Conservation (phyloP, 2,797 vertebrate species). For the Catharus ustulatus region DNA sequence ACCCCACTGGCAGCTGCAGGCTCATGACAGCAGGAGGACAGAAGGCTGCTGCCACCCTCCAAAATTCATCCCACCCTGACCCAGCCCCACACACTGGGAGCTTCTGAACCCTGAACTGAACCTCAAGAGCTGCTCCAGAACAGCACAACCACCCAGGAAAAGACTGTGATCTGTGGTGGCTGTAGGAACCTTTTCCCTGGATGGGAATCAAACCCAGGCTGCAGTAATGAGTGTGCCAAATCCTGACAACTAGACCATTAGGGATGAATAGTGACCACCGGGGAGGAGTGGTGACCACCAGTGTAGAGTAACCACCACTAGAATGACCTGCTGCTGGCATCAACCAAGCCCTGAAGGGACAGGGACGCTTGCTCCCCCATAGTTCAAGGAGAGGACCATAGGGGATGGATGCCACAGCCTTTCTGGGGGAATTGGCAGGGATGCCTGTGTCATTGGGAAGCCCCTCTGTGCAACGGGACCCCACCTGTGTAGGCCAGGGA, state of each 20-base stretch:
- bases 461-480: neutral
- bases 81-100: neutral
- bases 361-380: no score
- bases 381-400: neutral
- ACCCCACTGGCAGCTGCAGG: neutral
- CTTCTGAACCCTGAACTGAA: neutral
- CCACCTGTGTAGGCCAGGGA: neutral
- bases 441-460: neutral
- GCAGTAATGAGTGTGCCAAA: neutral
- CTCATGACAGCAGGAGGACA: neutral
- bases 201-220: neutral
- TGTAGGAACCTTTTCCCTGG: neutral
- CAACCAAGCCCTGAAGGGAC: neutral
- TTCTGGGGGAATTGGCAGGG: neutral
- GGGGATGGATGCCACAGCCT: neutral
- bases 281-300: neutral
- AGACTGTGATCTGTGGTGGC: rapidly evolving
- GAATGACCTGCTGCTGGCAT: neutral
- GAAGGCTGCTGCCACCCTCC: neutral
- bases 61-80: neutral
- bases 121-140: neutral
- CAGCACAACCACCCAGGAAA: neutral
- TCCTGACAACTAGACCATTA: neutral
- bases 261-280: neutral
- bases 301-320: neutral